phyloP scores from a whole-genome alignment of 2,113 vertebrate genomes.

The Crypturellus undulatus region DNA sequence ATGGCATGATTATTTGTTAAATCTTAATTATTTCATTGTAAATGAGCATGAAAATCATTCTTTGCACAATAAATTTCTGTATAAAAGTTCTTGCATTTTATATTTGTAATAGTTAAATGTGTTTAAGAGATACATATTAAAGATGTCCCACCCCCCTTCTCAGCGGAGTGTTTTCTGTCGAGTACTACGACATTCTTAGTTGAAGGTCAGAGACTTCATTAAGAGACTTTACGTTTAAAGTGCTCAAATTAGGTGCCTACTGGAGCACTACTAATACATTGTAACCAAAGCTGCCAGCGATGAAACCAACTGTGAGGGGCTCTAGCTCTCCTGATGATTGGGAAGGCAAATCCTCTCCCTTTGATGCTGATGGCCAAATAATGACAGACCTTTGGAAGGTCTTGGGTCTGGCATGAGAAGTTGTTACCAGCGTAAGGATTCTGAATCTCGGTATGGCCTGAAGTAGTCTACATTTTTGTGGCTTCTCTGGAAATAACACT shows the following conservation, averaged over 20 bases:
- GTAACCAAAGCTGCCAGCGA: not conserved
- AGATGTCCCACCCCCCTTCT: not conserved
- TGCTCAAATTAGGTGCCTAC: not conserved
- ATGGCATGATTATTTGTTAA: slow-evolving; percentile 79
- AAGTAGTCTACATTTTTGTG: not conserved
- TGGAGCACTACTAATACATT: not conserved
- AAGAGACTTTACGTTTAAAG: not conserved
- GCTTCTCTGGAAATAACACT: not conserved
- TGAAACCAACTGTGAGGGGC: not conserved
- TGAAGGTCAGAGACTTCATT: not conserved
- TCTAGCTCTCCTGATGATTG: not conserved
- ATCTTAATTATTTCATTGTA: slow-evolving; percentile 77
- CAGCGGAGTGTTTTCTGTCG: not conserved
- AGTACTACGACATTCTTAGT: not conserved
- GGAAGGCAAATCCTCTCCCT: not conserved
- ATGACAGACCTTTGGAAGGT: not conserved
- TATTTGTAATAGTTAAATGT: not conserved
- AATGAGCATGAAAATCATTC: slow-evolving; percentile 75
- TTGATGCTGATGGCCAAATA: not conserved
- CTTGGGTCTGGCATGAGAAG: not conserved
- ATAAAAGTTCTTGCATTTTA: slow-evolving; percentile 30
- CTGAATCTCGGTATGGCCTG: not conserved
- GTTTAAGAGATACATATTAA: not conserved
- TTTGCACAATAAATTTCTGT: slow-evolving; percentile 83
- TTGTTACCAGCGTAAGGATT: not conserved